Percentiles rank a stretch among this genome's conserved stretches.
Evolutionary conservation across 1,140 invertebrate species (phyloP).

Genomic region (Drosophila sproati): DNA sequence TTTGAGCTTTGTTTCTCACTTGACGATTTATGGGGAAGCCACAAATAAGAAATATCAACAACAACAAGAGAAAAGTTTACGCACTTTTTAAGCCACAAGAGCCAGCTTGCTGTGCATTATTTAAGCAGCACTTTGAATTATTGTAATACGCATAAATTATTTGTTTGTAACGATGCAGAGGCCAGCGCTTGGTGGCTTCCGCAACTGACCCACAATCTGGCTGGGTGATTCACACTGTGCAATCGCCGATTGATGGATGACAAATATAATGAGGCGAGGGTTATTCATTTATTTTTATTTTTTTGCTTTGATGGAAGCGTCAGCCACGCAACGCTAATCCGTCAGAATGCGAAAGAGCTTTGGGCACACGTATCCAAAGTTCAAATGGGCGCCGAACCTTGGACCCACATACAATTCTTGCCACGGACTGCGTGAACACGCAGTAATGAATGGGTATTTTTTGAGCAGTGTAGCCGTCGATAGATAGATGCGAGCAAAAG

Average conservation of each 20-base stretch:
- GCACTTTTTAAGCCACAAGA: slow-evolving; percentile 54
- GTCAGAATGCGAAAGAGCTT: slow-evolving; percentile 34
- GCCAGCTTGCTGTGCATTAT: slow-evolving; percentile 49
- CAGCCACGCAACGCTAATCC: slow-evolving; percentile 47
- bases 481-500: slow-evolving; percentile 2
- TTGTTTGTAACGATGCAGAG: slow-evolving; percentile 56
- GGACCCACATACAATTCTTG: slow-evolving; percentile 49
- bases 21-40: slow-evolving; percentile 61
- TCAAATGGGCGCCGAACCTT: slow-evolving; percentile 62
- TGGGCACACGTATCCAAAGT: slow-evolving; percentile 55
- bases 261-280: slow-evolving; percentile 60
- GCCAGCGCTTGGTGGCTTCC: slow-evolving; percentile 30
- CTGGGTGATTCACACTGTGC: background rate
- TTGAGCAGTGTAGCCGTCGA: slow-evolving; percentile 9
- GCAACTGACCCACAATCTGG: background rate
- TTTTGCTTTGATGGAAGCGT: slow-evolving; percentile 48
- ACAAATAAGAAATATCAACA: slow-evolving; percentile 24
- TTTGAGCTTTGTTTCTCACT: slow-evolving; percentile 65
- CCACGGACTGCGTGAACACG: slow-evolving; percentile 3
- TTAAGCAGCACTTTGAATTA: slow-evolving; percentile 59
- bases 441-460: background rate
- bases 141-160: slow-evolving; percentile 78
- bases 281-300: slow-evolving; percentile 1
- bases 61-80: slow-evolving; percentile 41
- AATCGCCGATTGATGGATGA: slow-evolving; percentile 58